These are phyloP conservation scores for Dimorphilus gyrociliatus DNA, from an alignment of 2,888 invertebrate species.

Conservation along the genomic window DNA sequence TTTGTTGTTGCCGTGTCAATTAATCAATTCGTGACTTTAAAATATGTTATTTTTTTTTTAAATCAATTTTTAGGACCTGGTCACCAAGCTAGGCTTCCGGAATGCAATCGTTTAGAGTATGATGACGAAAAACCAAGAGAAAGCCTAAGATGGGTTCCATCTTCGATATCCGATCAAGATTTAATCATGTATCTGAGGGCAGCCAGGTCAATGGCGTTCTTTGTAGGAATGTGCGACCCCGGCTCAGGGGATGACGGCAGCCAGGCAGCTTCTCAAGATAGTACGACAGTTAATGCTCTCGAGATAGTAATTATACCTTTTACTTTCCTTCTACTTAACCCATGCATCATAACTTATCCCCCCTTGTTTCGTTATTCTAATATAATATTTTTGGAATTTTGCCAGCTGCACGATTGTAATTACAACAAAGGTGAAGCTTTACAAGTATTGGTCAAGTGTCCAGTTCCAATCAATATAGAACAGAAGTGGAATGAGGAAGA, in stretches of 20 bases:
- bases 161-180: conserved; percentile 73
- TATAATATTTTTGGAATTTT: too few relatives aligned
- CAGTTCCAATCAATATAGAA: conserved; percentile 87
- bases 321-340: conserved; percentile 12
- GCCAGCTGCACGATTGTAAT: conserved; percentile 75
- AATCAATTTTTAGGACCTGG: too few relatives aligned
- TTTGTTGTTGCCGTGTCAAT: too few relatives aligned
- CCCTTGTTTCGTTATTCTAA: too few relatives aligned
- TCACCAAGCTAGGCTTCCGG: conserved; percentile 4
- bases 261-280: conserved; percentile 86
- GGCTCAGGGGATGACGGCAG: conserved; percentile 92
- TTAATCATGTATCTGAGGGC: conserved; percentile 80
- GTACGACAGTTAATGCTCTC: conserved; percentile 89
- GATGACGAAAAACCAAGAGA: too few relatives aligned
- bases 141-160: conserved; percentile 84
- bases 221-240: conserved; percentile 96
- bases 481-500: conserved; percentile 98
- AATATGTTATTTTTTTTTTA: too few relatives aligned
- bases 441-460: conserved; percentile 87
- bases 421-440: conserved; percentile 92
- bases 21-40: too few relatives aligned
- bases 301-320: conserved; percentile 58
- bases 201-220: conserved; percentile 74
- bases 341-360: too few relatives aligned
- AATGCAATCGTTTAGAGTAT: conserved; percentile 3